Evolutionary conservation across 1,140 invertebrate genomes (phyloP).

Genomic region (Ptiloglossa arizonensis): DNA sequence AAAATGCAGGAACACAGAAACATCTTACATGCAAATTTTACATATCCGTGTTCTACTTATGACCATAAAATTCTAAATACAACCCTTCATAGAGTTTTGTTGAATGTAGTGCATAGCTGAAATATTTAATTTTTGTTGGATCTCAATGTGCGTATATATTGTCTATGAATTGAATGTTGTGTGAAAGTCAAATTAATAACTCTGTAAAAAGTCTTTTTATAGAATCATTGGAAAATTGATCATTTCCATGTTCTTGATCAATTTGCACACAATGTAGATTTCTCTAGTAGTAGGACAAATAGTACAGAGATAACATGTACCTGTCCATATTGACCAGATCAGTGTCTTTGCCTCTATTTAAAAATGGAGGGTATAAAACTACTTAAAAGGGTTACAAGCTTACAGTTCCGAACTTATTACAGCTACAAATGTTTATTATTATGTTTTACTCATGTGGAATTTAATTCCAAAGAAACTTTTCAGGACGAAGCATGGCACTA

Average conservation of each 20-base stretch:
- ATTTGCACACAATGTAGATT: slow-evolving; percentile 24
- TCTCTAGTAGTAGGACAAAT: slow-evolving; percentile 66
- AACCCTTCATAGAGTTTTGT: slow-evolving; percentile 30
- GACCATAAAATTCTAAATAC: slow-evolving; percentile 56
- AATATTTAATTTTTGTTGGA: slow-evolving; percentile 25
- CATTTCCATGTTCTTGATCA: neutral
- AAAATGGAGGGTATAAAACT: slow-evolving; percentile 8
- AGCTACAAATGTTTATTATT: neutral
- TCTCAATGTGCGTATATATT: slow-evolving; percentile 7
- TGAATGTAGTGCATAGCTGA: slow-evolving; percentile 40
- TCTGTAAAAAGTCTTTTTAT: neutral
- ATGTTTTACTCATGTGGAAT: neutral
- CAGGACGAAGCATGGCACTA: neutral
- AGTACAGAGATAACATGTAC: slow-evolving; percentile 78
- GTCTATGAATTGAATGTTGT: neutral
- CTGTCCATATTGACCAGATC: slow-evolving; percentile 76
- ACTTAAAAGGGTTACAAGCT: neutral
- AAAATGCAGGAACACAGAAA: slow-evolving; percentile 26
- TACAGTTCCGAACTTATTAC: neutral
- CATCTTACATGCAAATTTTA: slow-evolving; percentile 56
- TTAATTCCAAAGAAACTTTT: no score
- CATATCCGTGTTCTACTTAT: slow-evolving; percentile 64
- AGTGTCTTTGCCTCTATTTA: slow-evolving; percentile 68
- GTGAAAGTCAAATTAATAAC: neutral
- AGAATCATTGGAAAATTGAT: neutral